Conservation (phyloP, 2,888 invertebrate species). For the Thalpophila matura region DNA sequence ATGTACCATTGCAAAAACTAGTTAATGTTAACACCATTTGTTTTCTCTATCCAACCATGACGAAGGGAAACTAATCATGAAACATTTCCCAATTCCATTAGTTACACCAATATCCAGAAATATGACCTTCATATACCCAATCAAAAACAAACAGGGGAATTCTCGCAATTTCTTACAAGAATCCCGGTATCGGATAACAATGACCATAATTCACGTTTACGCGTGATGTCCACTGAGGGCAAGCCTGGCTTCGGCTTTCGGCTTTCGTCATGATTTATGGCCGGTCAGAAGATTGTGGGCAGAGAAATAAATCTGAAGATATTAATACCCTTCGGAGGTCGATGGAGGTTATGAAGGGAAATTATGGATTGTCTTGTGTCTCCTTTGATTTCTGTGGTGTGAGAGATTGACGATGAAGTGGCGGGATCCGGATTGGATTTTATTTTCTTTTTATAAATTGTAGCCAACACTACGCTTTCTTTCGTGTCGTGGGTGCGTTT, state of each 20-base stretch:
- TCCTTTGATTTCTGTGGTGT: constrained; percentile 39
- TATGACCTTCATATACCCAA: constrained; percentile 48
- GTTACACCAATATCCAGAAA: constrained; percentile 40
- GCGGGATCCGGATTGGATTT: constrained; percentile 27
- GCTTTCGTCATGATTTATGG: constrained; percentile 75
- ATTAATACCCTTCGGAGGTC: constrained; percentile 71
- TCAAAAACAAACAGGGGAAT: constrained; percentile 50
- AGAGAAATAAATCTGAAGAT: constrained; percentile 78
- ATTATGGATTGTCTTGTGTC: constrained; percentile 51
- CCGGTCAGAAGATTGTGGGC: constrained; percentile 78
- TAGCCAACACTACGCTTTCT: no score
- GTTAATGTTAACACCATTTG: constrained; percentile 1
- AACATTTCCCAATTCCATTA: constrained; percentile 42
- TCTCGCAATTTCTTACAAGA: constrained; percentile 54
- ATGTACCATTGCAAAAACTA: constrained; percentile 1
- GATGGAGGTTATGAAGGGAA: constrained; percentile 62
- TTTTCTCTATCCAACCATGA: not conserved
- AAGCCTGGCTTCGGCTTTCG: constrained; percentile 52
- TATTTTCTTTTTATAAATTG: constrained; percentile 8
- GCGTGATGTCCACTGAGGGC: constrained; percentile 72
- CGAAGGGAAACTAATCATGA: constrained; percentile 37
- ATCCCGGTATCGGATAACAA: constrained; percentile 76
- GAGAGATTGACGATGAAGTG: constrained; percentile 41
- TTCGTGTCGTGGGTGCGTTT: no score
- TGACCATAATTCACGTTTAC: constrained; percentile 80